Base-by-base conservation (phyloP, 1,140 invertebrate species). In the Streblospio benedicti region DNA sequence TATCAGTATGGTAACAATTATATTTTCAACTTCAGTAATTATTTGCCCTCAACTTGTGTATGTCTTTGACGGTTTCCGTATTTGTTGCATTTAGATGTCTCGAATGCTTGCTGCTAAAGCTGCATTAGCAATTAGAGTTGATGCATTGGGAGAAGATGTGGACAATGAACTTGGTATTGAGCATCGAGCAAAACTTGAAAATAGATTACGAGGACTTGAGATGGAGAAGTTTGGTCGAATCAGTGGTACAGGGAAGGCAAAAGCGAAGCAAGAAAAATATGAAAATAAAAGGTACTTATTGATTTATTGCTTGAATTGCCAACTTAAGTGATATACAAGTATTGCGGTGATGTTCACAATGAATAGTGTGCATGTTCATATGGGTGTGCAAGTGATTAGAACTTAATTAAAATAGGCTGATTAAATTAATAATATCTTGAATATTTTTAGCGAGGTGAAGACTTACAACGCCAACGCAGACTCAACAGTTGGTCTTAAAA, bases 41-140 rank as follows among this genome's bases (percentile, higher is more conserved):
- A n/a, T n/a, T n/a, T n/a, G n/a, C n/a, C n/a, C n/a, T n/a, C n/a
- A n/a, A n/a, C n/a, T n/a, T n/a, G n/a, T n/a, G n/a, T n/a, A n/a
- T n/a, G n/a, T n/a, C n/a, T n/a, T n/a, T n/a, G n/a, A n/a, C n/a
- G n/a, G n/a, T n/a, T n/a, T n/a, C n/a, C n/a, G 30, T 53, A 12
- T 58, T 54, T 62, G 47, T 50, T 64, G 54, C 44, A 61, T 69
- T 56, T 87, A 96, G 82, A 91, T 96, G 80, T 94, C 95, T 0
- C 82, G 97, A 70, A 97, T 97, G 85, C 80, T 99, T 62, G 95
- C 96, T 18, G 92, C 94, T 0, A 99, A 99, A 76, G 87, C 93
- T 1, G 82, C 95, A 0, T 75, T 99, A 6, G 91, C 93, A 0
- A 91, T 89, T 1, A 84, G 97, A 67, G 87, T 97, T 0, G 97